Percentiles rank a stretch among this genome's conserved stretches.
These are phyloP conservation scores for Aphrophora alni DNA, from an alignment of 2,888 invertebrate genomes.

Conservation along the genomic window DNA sequence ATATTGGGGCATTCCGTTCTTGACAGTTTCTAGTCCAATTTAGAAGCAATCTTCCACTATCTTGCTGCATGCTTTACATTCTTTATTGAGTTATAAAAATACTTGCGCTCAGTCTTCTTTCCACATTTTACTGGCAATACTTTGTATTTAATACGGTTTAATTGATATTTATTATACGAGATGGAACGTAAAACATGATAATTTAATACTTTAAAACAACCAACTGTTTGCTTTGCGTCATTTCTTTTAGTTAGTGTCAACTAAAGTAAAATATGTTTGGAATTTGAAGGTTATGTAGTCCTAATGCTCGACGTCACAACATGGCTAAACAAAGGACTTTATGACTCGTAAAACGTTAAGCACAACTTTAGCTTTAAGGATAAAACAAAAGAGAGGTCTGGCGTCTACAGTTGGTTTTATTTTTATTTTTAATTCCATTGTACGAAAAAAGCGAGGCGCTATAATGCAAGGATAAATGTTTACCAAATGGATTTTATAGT, in stretches of 20 bases:
- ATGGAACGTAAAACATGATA: not conserved
- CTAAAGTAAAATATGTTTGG: not conserved
- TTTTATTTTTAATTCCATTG: too few species aligned
- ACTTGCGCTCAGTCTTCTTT: not conserved
- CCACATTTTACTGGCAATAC: not conserved
- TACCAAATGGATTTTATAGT: too few species aligned
- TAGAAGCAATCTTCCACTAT: not conserved
- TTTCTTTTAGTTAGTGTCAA: not conserved
- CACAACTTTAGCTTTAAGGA: not conserved
- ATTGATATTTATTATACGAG: not conserved
- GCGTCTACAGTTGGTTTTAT: too few species aligned
- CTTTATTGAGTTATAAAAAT: conserved; percentile 9
- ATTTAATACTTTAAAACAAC: not conserved
- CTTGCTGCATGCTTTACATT: not conserved
- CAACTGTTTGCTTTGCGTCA: not conserved
- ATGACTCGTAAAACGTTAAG: not conserved
- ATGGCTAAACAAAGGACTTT: not conserved
- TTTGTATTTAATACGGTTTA: not conserved
- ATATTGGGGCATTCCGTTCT: not conserved
- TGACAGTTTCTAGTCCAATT: not conserved
- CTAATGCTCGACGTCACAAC: conserved; percentile 15
- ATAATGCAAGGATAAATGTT: too few species aligned
- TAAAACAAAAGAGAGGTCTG: too few species aligned
- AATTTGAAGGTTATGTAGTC: conserved; percentile 3
- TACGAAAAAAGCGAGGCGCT: too few species aligned